phyloP scores from a whole-genome alignment of 2,113 vertebrate species.

The Platichthys flesus region DNA sequence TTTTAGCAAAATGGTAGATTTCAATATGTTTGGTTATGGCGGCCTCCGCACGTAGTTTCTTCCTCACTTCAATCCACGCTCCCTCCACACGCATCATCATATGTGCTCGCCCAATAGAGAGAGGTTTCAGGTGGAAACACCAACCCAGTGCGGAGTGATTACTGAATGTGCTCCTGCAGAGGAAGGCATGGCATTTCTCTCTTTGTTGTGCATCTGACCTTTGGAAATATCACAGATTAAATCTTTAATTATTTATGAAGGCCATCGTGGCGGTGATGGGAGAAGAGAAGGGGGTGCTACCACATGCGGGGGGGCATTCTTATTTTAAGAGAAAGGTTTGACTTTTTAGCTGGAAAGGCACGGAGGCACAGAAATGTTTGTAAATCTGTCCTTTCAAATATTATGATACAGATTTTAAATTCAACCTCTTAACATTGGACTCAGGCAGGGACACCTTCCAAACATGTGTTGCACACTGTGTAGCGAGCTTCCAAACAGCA shows the following conservation, averaged over 20 bases:
- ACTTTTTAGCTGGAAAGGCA: too few species aligned
- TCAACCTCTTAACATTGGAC: not conserved
- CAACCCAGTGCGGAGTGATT: slow-evolving; percentile 55
- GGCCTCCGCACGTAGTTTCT: not conserved
- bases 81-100: slow-evolving; percentile 5
- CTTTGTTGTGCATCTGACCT: slow-evolving; percentile 91
- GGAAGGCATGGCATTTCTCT: slow-evolving; percentile 74
- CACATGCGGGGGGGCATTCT: slow-evolving; percentile 43
- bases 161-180: slow-evolving; percentile 54
- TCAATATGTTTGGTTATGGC: slow-evolving; percentile 33
- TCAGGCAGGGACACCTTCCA: not conserved
- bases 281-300: slow-evolving; percentile 66
- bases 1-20: slow-evolving; percentile 40
- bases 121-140: slow-evolving; percentile 61
- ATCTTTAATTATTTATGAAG: slow-evolving; percentile 97
- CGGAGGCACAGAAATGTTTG: too few species aligned
- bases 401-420: not conserved
- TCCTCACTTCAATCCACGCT: not conserved
- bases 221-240: slow-evolving; percentile 96
- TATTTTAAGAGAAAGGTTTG: not conserved
- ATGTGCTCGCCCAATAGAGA: slow-evolving; percentile 51
- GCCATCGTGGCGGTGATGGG: slow-evolving; percentile 71
- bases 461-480: slow-evolving; percentile 3
- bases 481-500: slow-evolving; percentile 13
- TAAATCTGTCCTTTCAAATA: slow-evolving; percentile 7